Conservation (phyloP, 2,113 vertebrate species). For the Vombatus ursinus region DNA sequence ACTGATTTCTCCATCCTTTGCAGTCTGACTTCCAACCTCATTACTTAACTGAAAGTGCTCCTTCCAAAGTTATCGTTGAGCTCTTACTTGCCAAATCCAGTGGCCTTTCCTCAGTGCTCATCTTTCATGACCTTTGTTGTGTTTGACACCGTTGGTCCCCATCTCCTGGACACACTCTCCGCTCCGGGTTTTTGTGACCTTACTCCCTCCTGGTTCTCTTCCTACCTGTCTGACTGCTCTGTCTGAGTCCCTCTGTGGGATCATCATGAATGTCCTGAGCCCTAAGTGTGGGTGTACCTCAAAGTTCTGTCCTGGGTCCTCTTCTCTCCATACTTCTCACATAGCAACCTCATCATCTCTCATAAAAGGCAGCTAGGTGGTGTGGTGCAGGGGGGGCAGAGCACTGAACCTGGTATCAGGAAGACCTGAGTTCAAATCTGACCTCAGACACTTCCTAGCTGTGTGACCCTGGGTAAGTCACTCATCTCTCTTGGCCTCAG, state of each 20-base stretch:
- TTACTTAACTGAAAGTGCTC: background rate
- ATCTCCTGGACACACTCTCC: background rate
- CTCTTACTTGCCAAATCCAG: background rate
- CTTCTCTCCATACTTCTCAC: background rate
- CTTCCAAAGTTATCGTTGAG: background rate
- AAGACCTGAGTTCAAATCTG: background rate
- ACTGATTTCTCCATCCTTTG: background rate
- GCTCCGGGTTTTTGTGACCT: background rate
- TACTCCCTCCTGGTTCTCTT: background rate
- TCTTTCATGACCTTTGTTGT: background rate
- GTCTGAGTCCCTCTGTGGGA: background rate
- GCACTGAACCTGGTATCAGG: background rate
- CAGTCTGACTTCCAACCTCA: background rate
- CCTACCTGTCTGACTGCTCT: background rate
- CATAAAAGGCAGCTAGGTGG: background rate
- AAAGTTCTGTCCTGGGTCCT: background rate
- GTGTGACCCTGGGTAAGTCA: background rate
- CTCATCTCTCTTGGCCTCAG: background rate
- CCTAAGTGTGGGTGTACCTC: background rate
- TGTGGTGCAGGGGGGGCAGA: background rate
- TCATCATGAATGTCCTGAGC: background rate
- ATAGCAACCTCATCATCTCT: background rate
- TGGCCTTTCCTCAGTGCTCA: background rate
- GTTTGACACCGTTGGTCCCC: background rate
- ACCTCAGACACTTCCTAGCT: background rate